Evolutionary conservation across 1,140 invertebrate species (phyloP).

Genomic region (Magallana gigas): DNA sequence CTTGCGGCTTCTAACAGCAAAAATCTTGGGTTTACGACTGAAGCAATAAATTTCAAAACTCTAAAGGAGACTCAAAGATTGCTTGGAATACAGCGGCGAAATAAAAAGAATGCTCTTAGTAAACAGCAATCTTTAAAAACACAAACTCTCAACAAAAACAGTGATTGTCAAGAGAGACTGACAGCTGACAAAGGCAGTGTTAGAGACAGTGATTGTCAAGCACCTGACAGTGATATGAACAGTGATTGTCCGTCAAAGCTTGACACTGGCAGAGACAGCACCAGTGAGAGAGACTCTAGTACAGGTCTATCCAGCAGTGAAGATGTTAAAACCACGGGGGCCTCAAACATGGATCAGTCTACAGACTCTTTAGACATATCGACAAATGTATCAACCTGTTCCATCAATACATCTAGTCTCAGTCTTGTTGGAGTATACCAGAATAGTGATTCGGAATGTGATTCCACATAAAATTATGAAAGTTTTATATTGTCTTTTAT

Average conservation of each 20-base stretch:
- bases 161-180: neutral
- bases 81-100: constrained; percentile 18
- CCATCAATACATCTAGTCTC: neutral
- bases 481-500: neutral
- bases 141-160: neutral
- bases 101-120: neutral
- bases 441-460: constrained; percentile 3
- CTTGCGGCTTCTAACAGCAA: constrained; percentile 22
- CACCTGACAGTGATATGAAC: no score
- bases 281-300: no score
- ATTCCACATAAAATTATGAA: neutral
- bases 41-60: constrained; percentile 12
- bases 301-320: neutral
- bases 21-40: constrained; percentile 11
- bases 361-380: neutral
- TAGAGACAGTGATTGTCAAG: no score
- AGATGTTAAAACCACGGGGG: neutral
- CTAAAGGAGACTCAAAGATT: constrained; percentile 29
- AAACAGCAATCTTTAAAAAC: neutral
- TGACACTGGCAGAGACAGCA: no score
- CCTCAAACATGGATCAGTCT: neutral
- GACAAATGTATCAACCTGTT: neutral
- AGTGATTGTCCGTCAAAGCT: no score
- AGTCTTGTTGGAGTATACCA: neutral
- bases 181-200: neutral